phyloP scores from a whole-genome alignment of 2,113 vertebrate species.

The Sinocyclocheilus anophthalmus region DNA sequence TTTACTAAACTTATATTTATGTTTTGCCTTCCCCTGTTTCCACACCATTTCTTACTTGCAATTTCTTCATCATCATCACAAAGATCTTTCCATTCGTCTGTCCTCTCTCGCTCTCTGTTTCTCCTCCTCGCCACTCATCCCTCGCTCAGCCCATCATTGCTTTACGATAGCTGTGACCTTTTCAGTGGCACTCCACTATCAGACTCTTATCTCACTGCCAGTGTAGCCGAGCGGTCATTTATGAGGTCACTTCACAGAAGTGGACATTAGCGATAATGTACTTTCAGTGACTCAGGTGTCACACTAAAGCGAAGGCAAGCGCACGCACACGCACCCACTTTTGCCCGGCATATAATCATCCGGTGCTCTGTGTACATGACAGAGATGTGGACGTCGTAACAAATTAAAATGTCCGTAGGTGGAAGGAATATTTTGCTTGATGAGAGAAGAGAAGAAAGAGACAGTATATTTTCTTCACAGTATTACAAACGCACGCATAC shows the following conservation, averaged over 20 bases:
- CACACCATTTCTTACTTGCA: conserved; percentile 2
- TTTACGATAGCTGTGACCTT: conserved; percentile 59
- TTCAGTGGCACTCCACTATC: conserved; percentile 57
- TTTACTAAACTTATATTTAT: not conserved
- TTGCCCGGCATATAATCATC: conserved; percentile 42
- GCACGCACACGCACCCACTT: conserved; percentile 31
- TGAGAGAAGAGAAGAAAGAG: conserved; percentile 36
- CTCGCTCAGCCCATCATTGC: conserved; percentile 46
- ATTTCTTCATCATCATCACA: not conserved
- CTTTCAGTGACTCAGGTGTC: conserved; percentile 57
- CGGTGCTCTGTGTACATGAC: conserved; percentile 41
- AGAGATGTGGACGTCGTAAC: conserved; percentile 33
- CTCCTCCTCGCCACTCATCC: conserved; percentile 15
- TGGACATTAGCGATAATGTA: conserved; percentile 59
- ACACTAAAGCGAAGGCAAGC: conserved; percentile 9
- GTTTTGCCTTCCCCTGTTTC: not conserved
- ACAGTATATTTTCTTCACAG: conserved; percentile 40
- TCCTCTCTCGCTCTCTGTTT: conserved; percentile 17
- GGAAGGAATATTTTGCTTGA: conserved; percentile 51
- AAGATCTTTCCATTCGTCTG: not conserved
- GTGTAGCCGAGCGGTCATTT: conserved; percentile 46
- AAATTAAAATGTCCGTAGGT: conserved; percentile 55
- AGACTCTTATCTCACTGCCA: conserved; percentile 54
- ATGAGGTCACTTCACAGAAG: conserved; percentile 59
- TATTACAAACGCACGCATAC: conserved; percentile 51